A percentile compares a stretch with the other conserved stretches of the same genome.
Evolutionary conservation across 30 jellyfish, hydroid and myxozoan species (phyloP).

Genomic region (Pelagia noctiluca): DNA sequence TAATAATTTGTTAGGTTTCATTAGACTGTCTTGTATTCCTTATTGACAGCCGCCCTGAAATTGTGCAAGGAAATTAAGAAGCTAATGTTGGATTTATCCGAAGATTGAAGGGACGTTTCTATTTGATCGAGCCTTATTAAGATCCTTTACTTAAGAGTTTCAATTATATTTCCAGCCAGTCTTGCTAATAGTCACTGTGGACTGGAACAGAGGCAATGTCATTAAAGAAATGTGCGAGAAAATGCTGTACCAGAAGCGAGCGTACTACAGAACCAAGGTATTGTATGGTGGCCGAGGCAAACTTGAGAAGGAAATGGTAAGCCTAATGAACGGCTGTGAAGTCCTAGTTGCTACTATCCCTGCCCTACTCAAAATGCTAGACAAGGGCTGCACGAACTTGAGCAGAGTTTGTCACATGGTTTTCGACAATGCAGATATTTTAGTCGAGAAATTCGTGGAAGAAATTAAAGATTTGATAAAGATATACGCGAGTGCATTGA

Average conservation of each 20-base stretch:
- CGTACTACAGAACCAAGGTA: slow-evolving; percentile 43
- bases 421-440: slow-evolving; percentile 75
- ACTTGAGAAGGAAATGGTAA: slow-evolving; percentile 62
- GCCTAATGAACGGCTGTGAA: slow-evolving; percentile 90
- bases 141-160: background rate
- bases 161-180: slow-evolving; percentile 58
- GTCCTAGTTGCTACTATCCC: slow-evolving; percentile 83
- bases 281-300: slow-evolving; percentile 85
- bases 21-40: no score
- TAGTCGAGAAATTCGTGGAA: slow-evolving; percentile 80
- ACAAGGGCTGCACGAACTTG: slow-evolving; percentile 74
- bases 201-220: slow-evolving; percentile 74
- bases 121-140: background rate
- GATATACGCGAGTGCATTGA: slow-evolving; percentile 48
- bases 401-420: slow-evolving; percentile 81
- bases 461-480: slow-evolving; percentile 76
- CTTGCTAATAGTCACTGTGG: slow-evolving; percentile 65
- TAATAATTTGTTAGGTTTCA: no score
- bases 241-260: slow-evolving; percentile 52
- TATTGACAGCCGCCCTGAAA: no score
- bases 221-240: slow-evolving; percentile 60
- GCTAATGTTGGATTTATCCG: no score
- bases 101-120: background rate
- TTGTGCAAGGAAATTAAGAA: no score
- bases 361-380: slow-evolving; percentile 55